Evolutionary conservation across 2,113 vertebrate species (phyloP), one percentile per base, ranked within the genome.

Genomic region (Onychorhynchus coronatus): DNA sequence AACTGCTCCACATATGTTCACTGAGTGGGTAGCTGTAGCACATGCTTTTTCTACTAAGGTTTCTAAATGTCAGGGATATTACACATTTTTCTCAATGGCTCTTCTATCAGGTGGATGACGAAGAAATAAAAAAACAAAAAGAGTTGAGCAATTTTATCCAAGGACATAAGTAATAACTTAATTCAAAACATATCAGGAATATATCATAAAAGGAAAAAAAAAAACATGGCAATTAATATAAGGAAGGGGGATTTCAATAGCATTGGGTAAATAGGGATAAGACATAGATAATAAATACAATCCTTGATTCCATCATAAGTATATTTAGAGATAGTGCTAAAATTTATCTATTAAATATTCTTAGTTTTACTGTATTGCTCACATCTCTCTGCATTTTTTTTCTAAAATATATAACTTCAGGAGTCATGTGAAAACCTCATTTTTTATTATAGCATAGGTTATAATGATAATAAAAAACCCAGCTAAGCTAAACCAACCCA

Each of bases 1-100:
- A 75, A 78, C 83, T 91, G 90, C 25, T 96, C 47, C 61, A 76
- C 95, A 96, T 95, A 96, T 95, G 94, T 90, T 95, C 56, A 10
- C 58, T 85, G 81, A 53, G 52, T 65, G 84, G 63, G 68, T 62
- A 88, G 47, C 11, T 90, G 23, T 5, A 95, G 30, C 82, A 86
- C 75, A 24, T 59, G 35, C 0, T 83, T 93, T 79, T 95, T 78
- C 50, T 61, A 4, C 42, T 33, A 6, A 42, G 50, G 44, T 75
- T 88, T 85, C 65, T 90, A 91, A 92, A 95, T 95, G 68, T 93
- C 92, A 90, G 37, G 6, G 15, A 49, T 16, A 14, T 56, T 85
- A 59, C 15, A 25, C 20, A 20, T 88, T 94, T 94, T 80, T 86
- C 59, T 86, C 61, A 89, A 78, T 65, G 44, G 8, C 16, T 95